phyloP scores from a whole-genome alignment of 2,113 vertebrate species.

The Thoracochromis brauschi region DNA sequence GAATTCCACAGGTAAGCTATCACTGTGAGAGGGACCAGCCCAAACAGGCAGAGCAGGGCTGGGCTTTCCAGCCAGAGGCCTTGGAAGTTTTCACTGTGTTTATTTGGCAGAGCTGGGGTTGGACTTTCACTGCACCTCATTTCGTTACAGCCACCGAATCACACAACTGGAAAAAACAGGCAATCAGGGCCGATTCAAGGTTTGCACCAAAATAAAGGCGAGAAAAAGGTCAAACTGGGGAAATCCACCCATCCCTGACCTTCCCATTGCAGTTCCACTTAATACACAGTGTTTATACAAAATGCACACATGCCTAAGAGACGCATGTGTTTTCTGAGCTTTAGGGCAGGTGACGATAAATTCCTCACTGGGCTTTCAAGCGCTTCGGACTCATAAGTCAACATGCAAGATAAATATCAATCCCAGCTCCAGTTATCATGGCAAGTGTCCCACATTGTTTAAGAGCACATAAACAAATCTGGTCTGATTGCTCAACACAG shows the following conservation, averaged over 20 bases:
- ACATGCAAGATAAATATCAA: constrained; percentile 68
- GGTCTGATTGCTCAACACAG: constrained; percentile 67
- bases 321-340: constrained; percentile 41
- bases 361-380: constrained; percentile 42
- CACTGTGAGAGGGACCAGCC: constrained; percentile 69
- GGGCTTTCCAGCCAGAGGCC: constrained; percentile 70
- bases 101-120: constrained; percentile 57
- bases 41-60: constrained; percentile 73
- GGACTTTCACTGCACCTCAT: constrained; percentile 70
- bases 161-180: not conserved
- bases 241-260: not conserved
- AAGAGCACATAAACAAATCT: constrained; percentile 63
- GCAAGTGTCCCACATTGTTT: constrained; percentile 62
- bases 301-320: constrained; percentile 18
- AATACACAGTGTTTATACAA: not conserved
- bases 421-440: constrained; percentile 62
- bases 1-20: constrained; percentile 81
- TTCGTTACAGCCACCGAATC: not conserved
- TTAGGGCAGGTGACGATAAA: constrained; percentile 43
- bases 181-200: not conserved
- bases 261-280: not conserved
- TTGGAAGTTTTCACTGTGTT: constrained; percentile 63
- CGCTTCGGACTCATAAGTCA: constrained; percentile 59
- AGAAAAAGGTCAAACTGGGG: not conserved
- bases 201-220: not conserved